Percentiles rank a stretch among this genome's conserved stretches.
Evolutionary conservation across 2,797 vertebrate genomes (phyloP).

Genomic region (Octomys mimax): DNA sequence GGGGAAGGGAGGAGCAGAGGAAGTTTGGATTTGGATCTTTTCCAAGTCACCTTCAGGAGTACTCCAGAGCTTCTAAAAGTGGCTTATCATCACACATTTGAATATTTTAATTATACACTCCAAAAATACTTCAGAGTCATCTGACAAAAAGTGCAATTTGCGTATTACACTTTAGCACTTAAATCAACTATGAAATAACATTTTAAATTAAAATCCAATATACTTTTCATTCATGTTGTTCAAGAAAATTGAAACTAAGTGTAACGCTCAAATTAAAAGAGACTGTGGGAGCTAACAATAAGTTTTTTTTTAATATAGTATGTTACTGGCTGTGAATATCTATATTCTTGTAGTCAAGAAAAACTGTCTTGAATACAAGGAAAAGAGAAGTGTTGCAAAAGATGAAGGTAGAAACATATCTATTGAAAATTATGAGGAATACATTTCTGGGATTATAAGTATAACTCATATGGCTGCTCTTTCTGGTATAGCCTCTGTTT

Average conservation of each 20-base stretch:
- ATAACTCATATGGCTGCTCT: background rate
- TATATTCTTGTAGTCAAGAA: background rate
- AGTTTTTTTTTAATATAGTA: constrained; percentile 66
- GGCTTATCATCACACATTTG: constrained; percentile 74
- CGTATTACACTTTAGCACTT: constrained; percentile 70
- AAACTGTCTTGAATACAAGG: background rate
- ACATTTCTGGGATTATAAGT: background rate
- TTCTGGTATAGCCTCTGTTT: background rate
- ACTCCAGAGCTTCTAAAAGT: constrained; percentile 66
- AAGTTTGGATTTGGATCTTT: constrained; percentile 49
- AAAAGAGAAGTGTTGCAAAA: background rate
- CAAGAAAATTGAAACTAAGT: constrained; percentile 73
- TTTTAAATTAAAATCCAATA: constrained; percentile 77
- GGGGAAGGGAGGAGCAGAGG: constrained; percentile 34
- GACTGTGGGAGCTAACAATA: constrained; percentile 32
- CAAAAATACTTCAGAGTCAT: constrained; percentile 73
- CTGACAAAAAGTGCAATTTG: constrained; percentile 64
- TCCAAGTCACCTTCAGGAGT: constrained; percentile 69
- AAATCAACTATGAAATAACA: constrained; percentile 74
- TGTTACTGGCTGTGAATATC: background rate
- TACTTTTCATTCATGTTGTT: constrained; percentile 64
- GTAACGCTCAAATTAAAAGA: constrained; percentile 42
- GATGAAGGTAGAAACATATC: background rate
- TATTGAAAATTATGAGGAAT: background rate
- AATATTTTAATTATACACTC: constrained; percentile 83